Percentiles rank a stretch among this genome's conserved stretches.
phyloP scores from a whole-genome alignment of 2,113 vertebrate genomes.

The Hiodon tergisus region DNA sequence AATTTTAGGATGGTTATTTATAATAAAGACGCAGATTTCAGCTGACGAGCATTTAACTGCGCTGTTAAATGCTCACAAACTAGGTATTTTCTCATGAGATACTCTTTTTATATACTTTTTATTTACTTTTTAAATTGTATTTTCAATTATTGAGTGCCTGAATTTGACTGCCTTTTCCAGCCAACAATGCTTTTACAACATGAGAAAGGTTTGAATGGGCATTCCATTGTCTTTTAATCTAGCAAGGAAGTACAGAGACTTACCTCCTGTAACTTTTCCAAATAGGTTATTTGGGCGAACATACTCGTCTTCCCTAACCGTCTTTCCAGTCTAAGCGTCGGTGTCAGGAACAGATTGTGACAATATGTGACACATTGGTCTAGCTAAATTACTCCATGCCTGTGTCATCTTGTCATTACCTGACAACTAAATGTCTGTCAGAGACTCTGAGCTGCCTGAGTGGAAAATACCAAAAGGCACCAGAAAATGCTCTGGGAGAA shows the following conservation, averaged over 20 bases:
- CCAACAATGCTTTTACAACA: slow-evolving; percentile 62
- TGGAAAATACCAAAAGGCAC: slow-evolving; percentile 11
- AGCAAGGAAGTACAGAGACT: slow-evolving; percentile 73
- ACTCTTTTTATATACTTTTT: too few relatives aligned
- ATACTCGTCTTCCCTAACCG: slow-evolving; percentile 45
- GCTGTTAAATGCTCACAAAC: too few relatives aligned
- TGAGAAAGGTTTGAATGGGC: slow-evolving; percentile 73
- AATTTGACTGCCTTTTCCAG: background rate
- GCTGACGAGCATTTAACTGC: background rate
- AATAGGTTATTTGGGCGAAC: too few relatives aligned
- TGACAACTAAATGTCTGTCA: slow-evolving; percentile 71
- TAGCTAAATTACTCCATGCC: slow-evolving; percentile 81
- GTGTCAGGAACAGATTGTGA: slow-evolving; percentile 86
- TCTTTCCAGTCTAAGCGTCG: slow-evolving; percentile 77
- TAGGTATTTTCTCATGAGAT: too few relatives aligned
- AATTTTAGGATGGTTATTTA: background rate
- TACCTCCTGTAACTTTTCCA: slow-evolving; percentile 75
- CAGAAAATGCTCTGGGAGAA: background rate
- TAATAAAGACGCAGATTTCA: background rate
- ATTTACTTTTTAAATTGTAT: background rate
- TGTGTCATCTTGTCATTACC: slow-evolving; percentile 80
- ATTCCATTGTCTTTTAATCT: slow-evolving; percentile 72
- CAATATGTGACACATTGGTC: slow-evolving; percentile 89
- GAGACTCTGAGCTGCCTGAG: slow-evolving; percentile 49
- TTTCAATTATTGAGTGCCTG: background rate